Evolutionary conservation across 2,888 invertebrate species (phyloP).

Genomic region (Epistrophella euchroma): DNA sequence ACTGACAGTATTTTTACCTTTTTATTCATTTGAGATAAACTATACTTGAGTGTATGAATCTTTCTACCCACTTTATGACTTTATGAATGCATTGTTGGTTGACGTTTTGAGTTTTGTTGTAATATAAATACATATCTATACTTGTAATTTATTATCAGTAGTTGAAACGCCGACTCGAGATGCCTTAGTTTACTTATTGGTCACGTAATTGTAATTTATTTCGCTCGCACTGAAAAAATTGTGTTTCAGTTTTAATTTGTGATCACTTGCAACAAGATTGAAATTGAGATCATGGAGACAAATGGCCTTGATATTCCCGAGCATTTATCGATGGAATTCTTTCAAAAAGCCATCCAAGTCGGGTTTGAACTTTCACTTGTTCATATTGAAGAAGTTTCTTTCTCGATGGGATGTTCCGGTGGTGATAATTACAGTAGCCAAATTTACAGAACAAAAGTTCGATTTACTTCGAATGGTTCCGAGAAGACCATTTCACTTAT

Average conservation of each 20-base stretch:
- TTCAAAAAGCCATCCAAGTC: constrained; percentile 9
- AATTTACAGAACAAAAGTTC: constrained; percentile 80
- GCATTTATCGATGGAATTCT: constrained; percentile 14
- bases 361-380: constrained; percentile 66
- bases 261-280: neutral
- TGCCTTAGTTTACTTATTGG: neutral
- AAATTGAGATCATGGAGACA: constrained; percentile 2
- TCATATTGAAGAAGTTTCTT: constrained; percentile 80
- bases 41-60: neutral
- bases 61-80: neutral
- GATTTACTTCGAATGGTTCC: neutral
- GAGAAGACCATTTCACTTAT: constrained; percentile 19
- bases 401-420: constrained; percentile 79
- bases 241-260: neutral
- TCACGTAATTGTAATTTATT: neutral
- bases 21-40: neutral
- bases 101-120: neutral
- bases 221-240: neutral
- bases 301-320: constrained; percentile 4
- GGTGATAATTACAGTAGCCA: constrained; percentile 83
- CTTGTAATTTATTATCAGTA: constrained; percentile 9
- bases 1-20: neutral
- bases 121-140: neutral
- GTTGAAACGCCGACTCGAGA: neutral
- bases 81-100: neutral